Evolutionary conservation across 1,140 invertebrate species (phyloP).

Genomic region (Drosophila kanapiae): DNA sequence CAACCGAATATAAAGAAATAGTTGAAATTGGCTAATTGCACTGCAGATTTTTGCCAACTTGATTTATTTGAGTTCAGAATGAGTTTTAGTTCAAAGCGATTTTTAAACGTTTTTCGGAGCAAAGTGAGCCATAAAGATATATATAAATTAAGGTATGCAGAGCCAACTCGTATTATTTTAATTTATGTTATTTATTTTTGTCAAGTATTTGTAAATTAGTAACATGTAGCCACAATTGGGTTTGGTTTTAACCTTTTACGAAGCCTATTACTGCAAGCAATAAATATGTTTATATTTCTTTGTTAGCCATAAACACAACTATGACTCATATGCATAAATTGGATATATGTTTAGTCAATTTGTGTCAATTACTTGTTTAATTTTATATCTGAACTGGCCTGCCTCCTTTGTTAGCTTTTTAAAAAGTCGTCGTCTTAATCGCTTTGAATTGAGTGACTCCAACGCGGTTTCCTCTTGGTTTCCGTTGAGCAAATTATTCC

Average conservation of each 20-base stretch:
- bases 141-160: background rate
- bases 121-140: background rate
- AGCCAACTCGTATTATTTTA: background rate
- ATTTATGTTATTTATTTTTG: background rate
- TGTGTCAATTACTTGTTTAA: slow-evolving; percentile 21
- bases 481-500: slow-evolving; percentile 15
- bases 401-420: background rate
- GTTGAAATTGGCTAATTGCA: slow-evolving; percentile 56
- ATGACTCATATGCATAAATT: background rate
- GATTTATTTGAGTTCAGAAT: slow-evolving; percentile 24
- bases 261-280: background rate
- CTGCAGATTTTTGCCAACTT: slow-evolving; percentile 25
- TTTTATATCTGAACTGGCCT: background rate
- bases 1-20: slow-evolving; percentile 29
- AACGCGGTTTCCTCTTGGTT: slow-evolving; percentile 1
- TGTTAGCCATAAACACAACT: background rate
- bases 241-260: background rate
- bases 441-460: slow-evolving; percentile 25
- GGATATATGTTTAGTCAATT: background rate
- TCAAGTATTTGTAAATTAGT: background rate
- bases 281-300: background rate
- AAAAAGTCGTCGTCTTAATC: slow-evolving; percentile 4
- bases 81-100: background rate
- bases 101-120: background rate
- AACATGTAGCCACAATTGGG: background rate